Conservation (phyloP, 1,140 invertebrate genomes). For the Drosophila pallidifrons region DNA sequence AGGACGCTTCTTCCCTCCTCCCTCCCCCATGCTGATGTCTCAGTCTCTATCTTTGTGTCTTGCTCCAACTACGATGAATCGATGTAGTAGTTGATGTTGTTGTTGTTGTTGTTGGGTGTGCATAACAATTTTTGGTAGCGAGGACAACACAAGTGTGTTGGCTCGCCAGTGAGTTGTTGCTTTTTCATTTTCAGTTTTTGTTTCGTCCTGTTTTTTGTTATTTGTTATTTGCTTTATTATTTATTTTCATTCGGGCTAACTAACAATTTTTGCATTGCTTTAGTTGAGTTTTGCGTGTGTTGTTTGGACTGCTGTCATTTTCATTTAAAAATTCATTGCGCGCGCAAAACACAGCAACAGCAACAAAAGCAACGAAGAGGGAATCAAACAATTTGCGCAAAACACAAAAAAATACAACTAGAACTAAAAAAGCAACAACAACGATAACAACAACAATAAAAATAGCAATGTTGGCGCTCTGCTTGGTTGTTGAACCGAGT, state of each 20-base stretch:
- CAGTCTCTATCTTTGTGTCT: constrained; percentile 1
- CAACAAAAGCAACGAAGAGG: constrained; percentile 34
- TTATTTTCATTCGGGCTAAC: constrained; percentile 54
- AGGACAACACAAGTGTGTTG: not conserved
- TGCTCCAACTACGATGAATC: not conserved
- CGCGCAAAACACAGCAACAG: constrained; percentile 55
- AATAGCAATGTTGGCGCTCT: constrained; percentile 39
- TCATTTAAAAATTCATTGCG: constrained; percentile 80
- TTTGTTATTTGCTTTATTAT: constrained; percentile 59
- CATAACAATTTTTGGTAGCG: constrained; percentile 54
- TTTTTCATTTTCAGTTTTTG: constrained; percentile 3
- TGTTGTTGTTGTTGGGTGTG: constrained; percentile 31
- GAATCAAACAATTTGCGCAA: constrained; percentile 52
- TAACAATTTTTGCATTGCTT: constrained; percentile 50
- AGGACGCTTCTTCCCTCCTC: not conserved
- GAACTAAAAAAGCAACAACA: constrained; percentile 11
- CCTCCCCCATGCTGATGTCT: not conserved
- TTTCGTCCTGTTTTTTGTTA: constrained; percentile 6
- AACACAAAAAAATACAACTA: constrained; percentile 21
- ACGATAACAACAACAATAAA: constrained; percentile 14
- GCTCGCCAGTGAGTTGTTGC: not conserved
- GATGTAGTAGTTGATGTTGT: constrained; percentile 4
- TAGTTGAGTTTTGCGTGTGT: constrained; percentile 47
- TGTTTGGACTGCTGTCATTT: constrained; percentile 71
- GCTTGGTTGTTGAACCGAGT: constrained; percentile 69